These are phyloP conservation scores for Dusona sp. DNA, from an alignment of 2,888 invertebrate genomes.

Conservation along the genomic window DNA sequence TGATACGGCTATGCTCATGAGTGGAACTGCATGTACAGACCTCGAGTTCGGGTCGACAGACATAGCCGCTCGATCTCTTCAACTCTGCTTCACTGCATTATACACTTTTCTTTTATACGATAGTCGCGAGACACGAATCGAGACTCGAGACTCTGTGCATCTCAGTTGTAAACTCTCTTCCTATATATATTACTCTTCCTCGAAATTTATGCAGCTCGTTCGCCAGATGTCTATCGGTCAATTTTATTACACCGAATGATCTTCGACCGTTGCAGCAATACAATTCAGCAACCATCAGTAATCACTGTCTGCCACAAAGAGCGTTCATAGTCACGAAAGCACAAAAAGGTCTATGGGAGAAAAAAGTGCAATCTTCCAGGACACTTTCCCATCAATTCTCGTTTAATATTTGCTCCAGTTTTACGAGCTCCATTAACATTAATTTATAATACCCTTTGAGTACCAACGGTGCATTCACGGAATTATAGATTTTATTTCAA, in stretches of 20 bases:
- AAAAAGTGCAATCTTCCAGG: conserved; percentile 34
- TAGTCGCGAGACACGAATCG: conserved; percentile 9
- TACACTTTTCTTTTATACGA: conserved; percentile 15
- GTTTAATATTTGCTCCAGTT: conserved; percentile 51
- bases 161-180: not conserved
- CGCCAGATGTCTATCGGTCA: conserved; percentile 24
- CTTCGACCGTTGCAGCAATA: conserved; percentile 25
- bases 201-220: conserved; percentile 22
- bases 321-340: conserved; percentile 1
- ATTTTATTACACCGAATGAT: conserved; percentile 46
- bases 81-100: conserved; percentile 17
- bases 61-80: conserved; percentile 17
- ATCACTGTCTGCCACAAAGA: not conserved
- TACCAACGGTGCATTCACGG: not conserved
- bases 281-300: conserved; percentile 19
- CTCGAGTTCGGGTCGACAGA: conserved; percentile 11
- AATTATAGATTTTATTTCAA: not conserved
- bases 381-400: conserved; percentile 43
- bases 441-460: not conserved
- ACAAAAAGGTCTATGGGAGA: not conserved
- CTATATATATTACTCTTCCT: conserved; percentile 9
- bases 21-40: not conserved
- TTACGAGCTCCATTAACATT: conserved; percentile 26
- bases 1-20: conserved; percentile 19
- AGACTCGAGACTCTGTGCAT: conserved; percentile 2